Evolutionary conservation across 2,888 invertebrate species (phyloP).

Genomic region (Cantharis rustica): DNA sequence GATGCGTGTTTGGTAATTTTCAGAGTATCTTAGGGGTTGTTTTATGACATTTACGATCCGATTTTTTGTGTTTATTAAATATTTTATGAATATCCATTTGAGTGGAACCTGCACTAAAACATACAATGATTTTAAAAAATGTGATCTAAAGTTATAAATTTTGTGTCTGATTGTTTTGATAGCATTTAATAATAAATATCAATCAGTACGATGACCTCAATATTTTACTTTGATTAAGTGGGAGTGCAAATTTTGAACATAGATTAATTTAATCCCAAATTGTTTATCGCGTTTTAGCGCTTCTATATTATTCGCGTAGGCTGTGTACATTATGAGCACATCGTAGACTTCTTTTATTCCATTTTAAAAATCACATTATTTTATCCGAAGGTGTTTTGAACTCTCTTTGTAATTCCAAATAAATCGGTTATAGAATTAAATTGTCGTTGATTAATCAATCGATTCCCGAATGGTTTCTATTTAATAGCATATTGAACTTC

Average conservation of each 20-base stretch:
- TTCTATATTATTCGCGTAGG: not conserved
- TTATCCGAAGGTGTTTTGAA: not conserved
- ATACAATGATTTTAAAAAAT: not conserved
- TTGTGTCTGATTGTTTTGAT: not conserved
- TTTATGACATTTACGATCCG: constrained; percentile 28
- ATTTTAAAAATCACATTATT: not conserved
- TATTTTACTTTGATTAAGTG: not conserved
- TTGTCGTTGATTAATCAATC: not conserved
- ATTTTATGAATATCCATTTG: constrained; percentile 17
- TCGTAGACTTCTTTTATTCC: not conserved
- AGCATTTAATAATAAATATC: not conserved
- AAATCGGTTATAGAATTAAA: not conserved
- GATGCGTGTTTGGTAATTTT: constrained; percentile 34
- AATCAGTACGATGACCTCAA: not conserved
- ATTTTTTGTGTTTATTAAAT: constrained; percentile 33
- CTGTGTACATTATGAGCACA: not conserved
- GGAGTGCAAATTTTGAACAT: not conserved
- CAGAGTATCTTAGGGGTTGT: constrained; percentile 31
- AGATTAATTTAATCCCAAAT: not conserved
- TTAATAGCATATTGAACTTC: not conserved
- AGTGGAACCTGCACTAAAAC: not conserved
- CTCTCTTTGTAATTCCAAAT: not conserved
- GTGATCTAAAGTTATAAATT: not conserved
- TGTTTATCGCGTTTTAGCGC: not conserved
- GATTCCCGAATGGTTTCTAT: not conserved